Conservation (phyloP, 64 coral and sea anemone species). For the Stylophora pistillata region DNA sequence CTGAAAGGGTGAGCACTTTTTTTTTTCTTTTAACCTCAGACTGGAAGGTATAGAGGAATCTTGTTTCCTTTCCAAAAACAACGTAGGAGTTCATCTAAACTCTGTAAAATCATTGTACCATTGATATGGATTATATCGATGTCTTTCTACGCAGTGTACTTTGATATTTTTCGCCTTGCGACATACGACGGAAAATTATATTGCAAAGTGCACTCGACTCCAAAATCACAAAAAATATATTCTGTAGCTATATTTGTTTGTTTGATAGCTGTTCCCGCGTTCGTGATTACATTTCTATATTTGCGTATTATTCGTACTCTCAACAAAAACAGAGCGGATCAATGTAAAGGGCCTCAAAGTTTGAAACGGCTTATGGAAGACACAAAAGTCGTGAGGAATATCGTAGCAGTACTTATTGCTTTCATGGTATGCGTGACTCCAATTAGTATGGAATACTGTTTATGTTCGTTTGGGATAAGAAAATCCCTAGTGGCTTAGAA, state of each 20-base stretch:
- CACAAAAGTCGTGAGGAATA: constrained; percentile 18
- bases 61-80: constrained; percentile 9
- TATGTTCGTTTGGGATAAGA: background rate
- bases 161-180: constrained; percentile 28
- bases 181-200: background rate
- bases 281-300: constrained; percentile 14
- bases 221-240: background rate
- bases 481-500: background rate
- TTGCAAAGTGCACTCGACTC: constrained; percentile 12
- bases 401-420: constrained; percentile 20
- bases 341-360: background rate
- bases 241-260: constrained; percentile 16
- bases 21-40: too few relatives aligned
- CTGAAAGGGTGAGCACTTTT: too few relatives aligned
- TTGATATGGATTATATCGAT: constrained; percentile 36
- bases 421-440: constrained; percentile 38
- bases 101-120: background rate
- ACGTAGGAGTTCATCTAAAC: background rate
- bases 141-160: constrained; percentile 17
- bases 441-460: constrained; percentile 2
- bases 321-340: background rate
- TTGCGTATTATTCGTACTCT: background rate
- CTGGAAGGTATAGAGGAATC: background rate
- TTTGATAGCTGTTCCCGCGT: constrained; percentile 15
- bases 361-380: constrained; percentile 15